These are phyloP conservation scores for Acromyrmex heyeri DNA, from an alignment of 1,140 invertebrate species.

Conservation along the genomic window DNA sequence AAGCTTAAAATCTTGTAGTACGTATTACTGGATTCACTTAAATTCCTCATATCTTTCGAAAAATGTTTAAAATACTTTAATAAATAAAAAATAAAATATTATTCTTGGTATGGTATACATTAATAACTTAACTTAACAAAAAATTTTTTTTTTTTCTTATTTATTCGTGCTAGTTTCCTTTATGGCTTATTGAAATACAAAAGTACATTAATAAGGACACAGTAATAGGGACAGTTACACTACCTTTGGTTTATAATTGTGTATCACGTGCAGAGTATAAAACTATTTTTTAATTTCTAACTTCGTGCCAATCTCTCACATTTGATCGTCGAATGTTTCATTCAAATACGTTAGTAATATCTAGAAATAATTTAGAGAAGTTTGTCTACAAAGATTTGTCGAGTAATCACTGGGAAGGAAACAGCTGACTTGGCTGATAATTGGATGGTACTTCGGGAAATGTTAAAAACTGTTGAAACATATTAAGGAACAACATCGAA, in stretches of 20 bases:
- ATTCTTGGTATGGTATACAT: too few species aligned
- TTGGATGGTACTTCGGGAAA: constrained; percentile 65
- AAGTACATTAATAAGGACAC: too few species aligned
- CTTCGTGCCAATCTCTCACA: not conserved
- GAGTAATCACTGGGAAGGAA: not conserved
- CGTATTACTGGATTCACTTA: too few species aligned
- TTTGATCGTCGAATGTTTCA: not conserved
- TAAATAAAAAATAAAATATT: too few species aligned
- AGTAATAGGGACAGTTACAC: too few species aligned
- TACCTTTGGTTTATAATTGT: not conserved
- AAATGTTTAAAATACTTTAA: too few species aligned
- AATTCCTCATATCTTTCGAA: too few species aligned
- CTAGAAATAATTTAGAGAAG: constrained; percentile 11
- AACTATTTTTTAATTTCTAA: not conserved
- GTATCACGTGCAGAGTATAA: not conserved
- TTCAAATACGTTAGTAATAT: not conserved
- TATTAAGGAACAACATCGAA: constrained; percentile 47
- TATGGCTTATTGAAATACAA: too few species aligned
- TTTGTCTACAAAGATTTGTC: not conserved
- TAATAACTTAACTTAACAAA: too few species aligned
- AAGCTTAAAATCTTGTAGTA: too few species aligned
- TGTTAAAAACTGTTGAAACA: constrained; percentile 72
- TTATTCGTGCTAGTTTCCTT: too few species aligned
- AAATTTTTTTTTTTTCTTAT: too few species aligned
- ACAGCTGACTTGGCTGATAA: constrained; percentile 62